Evolutionary conservation across 2,888 invertebrate species (phyloP).

Genomic region (Torymus aiolomorphi): DNA sequence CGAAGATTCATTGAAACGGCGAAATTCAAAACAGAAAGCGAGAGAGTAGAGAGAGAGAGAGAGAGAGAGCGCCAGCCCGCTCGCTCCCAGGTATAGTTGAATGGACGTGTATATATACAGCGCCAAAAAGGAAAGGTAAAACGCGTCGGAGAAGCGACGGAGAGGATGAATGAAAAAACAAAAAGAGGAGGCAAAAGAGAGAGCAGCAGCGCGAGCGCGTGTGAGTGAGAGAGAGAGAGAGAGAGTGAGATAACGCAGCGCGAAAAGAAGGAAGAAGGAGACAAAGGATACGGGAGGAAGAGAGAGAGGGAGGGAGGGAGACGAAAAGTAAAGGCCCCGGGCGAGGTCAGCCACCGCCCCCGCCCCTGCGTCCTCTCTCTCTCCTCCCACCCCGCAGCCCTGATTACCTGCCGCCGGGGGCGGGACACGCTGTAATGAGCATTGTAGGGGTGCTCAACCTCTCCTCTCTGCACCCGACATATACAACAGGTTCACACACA

Average conservation of each 20-base stretch:
- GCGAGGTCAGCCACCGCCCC: slow-evolving; percentile 75
- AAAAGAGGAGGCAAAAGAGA: slow-evolving; percentile 26
- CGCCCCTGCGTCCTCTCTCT: slow-evolving; percentile 62
- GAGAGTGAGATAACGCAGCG: slow-evolving; percentile 7
- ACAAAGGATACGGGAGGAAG: slow-evolving; percentile 50
- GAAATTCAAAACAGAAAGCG: slow-evolving; percentile 47
- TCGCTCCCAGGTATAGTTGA: slow-evolving; percentile 66
- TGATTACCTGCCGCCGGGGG: slow-evolving; percentile 75
- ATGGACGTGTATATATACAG: slow-evolving; percentile 27
- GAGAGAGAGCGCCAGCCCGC: background rate
- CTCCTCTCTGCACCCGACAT: background rate
- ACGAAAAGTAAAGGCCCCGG: slow-evolving; percentile 70
- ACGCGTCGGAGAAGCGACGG: slow-evolving; percentile 19
- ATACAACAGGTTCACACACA: slow-evolving; percentile 23
- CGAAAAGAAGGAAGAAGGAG: slow-evolving; percentile 46
- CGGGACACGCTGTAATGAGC: slow-evolving; percentile 75
- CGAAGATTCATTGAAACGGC: slow-evolving; percentile 50
- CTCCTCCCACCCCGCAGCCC: slow-evolving; percentile 65
- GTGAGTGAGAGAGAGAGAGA: slow-evolving; percentile 33
- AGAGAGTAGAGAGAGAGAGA: too few relatives aligned
- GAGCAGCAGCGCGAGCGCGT: slow-evolving; percentile 5
- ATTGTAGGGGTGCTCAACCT: slow-evolving; percentile 74
- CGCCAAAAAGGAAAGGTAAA: slow-evolving; percentile 46
- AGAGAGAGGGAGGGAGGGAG: slow-evolving; percentile 45
- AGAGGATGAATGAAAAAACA: slow-evolving; percentile 51